A percentile compares a stretch with the other conserved stretches of the same genome.
These are phyloP conservation scores for Hirtodrosophila confusa DNA, from an alignment of 2,888 invertebrate genomes.

Conservation along the genomic window DNA sequence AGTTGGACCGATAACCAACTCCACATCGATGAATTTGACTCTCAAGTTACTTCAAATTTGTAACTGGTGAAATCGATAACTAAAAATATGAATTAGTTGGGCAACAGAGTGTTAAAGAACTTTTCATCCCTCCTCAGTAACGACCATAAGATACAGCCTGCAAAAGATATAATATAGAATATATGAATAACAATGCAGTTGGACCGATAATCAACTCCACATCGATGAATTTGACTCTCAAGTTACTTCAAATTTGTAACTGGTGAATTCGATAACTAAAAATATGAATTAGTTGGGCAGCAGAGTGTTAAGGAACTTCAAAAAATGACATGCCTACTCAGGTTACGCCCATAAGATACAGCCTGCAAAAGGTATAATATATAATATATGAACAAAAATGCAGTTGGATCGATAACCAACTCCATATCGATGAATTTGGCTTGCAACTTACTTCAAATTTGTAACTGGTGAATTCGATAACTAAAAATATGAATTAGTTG, in stretches of 20 bases:
- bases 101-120: no score
- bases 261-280: no score
- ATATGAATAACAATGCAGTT: slow-evolving; percentile 3
- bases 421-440: slow-evolving; percentile 1
- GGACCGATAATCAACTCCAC: slow-evolving; percentile 22
- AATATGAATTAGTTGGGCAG: no score
- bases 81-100: no score
- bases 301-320: no score
- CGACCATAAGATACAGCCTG: slow-evolving; percentile 23
- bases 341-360: slow-evolving; percentile 34
- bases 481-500: no score
- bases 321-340: no score
- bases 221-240: slow-evolving; percentile 3
- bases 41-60: background rate
- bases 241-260: background rate
- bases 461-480: no score
- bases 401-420: slow-evolving; percentile 24
- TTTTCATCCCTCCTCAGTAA: no score
- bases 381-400: slow-evolving; percentile 4
- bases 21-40: slow-evolving; percentile 1
- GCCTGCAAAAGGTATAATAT: slow-evolving; percentile 7
- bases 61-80: no score
- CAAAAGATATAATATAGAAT: slow-evolving; percentile 3
- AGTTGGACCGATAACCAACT: slow-evolving; percentile 23
- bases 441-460: background rate